These are phyloP conservation scores for Trachythela sp. DNA, from an alignment of 64 coral and sea anemone species.

Conservation along the genomic window DNA sequence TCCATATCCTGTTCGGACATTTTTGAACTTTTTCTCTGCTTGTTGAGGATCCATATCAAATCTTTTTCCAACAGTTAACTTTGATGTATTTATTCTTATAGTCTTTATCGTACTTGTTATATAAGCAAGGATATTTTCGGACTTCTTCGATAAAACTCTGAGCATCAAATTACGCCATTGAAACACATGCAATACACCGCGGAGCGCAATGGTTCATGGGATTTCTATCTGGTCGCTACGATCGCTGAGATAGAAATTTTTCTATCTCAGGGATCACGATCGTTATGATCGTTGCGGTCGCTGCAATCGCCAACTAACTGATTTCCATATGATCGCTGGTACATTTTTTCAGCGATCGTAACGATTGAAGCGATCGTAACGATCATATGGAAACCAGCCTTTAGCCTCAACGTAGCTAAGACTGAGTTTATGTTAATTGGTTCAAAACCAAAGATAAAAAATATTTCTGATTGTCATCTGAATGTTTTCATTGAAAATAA, in stretches of 20 bases:
- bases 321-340: background rate
- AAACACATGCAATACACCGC: background rate
- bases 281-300: background rate
- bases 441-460: no score
- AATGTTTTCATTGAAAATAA: no score
- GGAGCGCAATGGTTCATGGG: background rate
- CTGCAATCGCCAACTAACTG: background rate
- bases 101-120: background rate
- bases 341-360: background rate
- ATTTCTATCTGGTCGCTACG: background rate
- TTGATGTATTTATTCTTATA: background rate
- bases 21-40: background rate
- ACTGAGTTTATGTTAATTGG: no score
- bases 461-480: no score
- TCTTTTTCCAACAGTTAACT: background rate
- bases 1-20: background rate
- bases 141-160: constrained; percentile 43
- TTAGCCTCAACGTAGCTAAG: no score
- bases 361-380: background rate
- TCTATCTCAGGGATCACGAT: background rate
- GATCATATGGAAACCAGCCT: background rate
- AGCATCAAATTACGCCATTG: background rate
- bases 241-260: background rate
- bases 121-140: constrained; percentile 17
- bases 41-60: background rate